These are phyloP conservation scores for Chaetops frenatus DNA, from an alignment of 2,113 vertebrate genomes.

Conservation along the genomic window DNA sequence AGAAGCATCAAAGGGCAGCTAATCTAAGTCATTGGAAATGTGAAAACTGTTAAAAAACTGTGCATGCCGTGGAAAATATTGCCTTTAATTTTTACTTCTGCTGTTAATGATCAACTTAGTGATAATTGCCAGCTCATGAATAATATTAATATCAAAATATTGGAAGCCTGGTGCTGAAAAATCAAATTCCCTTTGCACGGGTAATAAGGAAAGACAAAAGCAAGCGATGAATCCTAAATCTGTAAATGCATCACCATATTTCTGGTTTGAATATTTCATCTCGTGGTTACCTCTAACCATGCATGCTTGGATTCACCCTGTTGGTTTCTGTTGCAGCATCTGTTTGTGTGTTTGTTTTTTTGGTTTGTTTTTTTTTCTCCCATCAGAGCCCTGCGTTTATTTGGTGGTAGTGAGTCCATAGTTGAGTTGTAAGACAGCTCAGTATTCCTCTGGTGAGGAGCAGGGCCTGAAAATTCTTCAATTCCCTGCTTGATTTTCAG, in stretches of 20 bases:
- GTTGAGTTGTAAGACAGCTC: not conserved
- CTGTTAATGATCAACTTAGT: not conserved
- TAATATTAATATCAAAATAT: constrained; percentile 12
- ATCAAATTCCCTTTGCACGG: not conserved
- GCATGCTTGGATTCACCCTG: not conserved
- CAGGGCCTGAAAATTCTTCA: no score
- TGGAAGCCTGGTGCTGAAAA: constrained; percentile 29
- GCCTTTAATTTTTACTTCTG: not conserved
- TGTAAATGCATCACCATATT: constrained; percentile 51
- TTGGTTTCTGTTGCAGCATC: not conserved
- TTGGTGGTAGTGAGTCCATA: not conserved
- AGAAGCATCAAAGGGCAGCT: not conserved
- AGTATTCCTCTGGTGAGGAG: not conserved
- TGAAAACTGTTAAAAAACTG: not conserved
- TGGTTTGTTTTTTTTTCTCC: not conserved
- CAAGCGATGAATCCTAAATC: constrained; percentile 63
- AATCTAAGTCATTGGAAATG: not conserved
- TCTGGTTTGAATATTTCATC: not conserved
- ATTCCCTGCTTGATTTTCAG: not conserved
- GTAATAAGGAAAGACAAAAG: constrained; percentile 21
- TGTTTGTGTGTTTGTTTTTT: not conserved
- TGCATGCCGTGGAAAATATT: not conserved
- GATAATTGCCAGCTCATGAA: constrained; percentile 66
- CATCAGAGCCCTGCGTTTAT: not conserved
- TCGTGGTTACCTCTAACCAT: not conserved